Evolutionary conservation across 2,888 invertebrate genomes (phyloP).

Genomic region (Arctia plantaginis): DNA sequence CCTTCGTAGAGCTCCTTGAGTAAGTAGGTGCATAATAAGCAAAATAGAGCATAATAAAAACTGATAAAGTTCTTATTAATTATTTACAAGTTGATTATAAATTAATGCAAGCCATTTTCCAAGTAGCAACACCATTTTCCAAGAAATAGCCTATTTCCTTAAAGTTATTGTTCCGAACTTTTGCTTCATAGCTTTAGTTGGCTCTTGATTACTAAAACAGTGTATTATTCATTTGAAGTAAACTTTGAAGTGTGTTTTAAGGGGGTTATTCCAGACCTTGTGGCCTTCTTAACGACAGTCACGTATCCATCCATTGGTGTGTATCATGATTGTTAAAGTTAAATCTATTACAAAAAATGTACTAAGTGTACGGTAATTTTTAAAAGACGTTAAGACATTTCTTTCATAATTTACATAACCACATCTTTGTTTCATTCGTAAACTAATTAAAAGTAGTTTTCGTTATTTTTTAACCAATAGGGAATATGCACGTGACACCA

Average conservation of each 20-base stretch:
- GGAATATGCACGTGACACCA: too few relatives aligned
- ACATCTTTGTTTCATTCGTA: too few relatives aligned
- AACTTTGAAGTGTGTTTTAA: neutral
- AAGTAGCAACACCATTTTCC: neutral
- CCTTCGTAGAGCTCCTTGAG: too few relatives aligned
- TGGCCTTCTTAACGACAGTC: neutral
- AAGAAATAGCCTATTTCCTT: neutral
- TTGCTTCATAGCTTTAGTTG: neutral
- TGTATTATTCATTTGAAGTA: neutral
- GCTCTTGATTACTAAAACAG: neutral
- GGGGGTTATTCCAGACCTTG: too few relatives aligned
- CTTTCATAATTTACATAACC: too few relatives aligned
- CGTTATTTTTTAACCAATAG: too few relatives aligned
- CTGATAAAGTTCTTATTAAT: neutral
- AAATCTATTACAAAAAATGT: too few relatives aligned
- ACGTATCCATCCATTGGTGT: neutral
- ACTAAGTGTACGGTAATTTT: too few relatives aligned
- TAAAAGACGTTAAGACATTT: too few relatives aligned
- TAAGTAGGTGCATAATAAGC: too few relatives aligned
- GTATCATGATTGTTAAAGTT: neutral
- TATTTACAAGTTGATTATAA: neutral
- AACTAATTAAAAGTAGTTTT: too few relatives aligned
- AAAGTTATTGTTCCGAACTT: neutral
- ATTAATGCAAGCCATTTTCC: neutral
- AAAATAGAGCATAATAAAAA: too few relatives aligned